Conservation (phyloP, 2,888 invertebrate genomes). For the Oxytorus armatus region DNA sequence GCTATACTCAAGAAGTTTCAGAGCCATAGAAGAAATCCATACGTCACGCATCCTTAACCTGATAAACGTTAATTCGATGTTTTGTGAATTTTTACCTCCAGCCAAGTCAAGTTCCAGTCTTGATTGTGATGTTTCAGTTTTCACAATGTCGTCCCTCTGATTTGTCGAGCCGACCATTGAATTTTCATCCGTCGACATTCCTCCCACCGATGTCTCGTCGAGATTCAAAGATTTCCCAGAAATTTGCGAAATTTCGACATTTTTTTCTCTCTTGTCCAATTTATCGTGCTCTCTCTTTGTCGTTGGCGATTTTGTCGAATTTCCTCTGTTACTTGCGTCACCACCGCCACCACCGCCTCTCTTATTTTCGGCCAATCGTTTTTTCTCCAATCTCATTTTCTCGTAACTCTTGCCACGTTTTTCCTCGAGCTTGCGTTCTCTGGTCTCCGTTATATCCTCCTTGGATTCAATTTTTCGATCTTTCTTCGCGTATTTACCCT, state of each 20-base stretch:
- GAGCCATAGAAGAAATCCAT: no score
- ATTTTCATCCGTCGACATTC: neutral
- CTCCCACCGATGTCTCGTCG: conserved; percentile 13
- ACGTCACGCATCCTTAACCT: no score
- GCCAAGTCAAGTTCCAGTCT: conserved; percentile 55
- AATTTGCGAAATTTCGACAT: conserved; percentile 52
- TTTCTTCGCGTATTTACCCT: conserved; percentile 83
- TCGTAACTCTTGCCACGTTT: conserved; percentile 84
- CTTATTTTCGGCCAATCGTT: conserved; percentile 80
- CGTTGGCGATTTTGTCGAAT: conserved; percentile 18
- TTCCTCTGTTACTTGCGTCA: conserved; percentile 68
- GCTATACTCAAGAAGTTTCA: no score
- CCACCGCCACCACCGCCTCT: conserved; percentile 68
- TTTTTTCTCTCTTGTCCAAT: conserved; percentile 74
- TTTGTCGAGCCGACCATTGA: neutral
- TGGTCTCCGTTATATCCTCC: conserved; percentile 74
- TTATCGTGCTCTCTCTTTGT: conserved; percentile 54
- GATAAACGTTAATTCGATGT: no score
- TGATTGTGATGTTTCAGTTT: conserved; percentile 42
- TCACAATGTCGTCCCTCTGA: conserved; percentile 13
- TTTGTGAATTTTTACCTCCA: conserved; percentile 48
- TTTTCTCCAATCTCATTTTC: conserved; percentile 83
- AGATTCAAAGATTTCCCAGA: conserved; percentile 22
- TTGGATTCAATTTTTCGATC: conserved; percentile 82
- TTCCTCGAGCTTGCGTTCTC: conserved; percentile 81